Percentiles rank a stretch among this genome's conserved stretches.
These are phyloP conservation scores for Corydoras sp. DNA, from an alignment of 2,113 vertebrate species.

Conservation along the genomic window DNA sequence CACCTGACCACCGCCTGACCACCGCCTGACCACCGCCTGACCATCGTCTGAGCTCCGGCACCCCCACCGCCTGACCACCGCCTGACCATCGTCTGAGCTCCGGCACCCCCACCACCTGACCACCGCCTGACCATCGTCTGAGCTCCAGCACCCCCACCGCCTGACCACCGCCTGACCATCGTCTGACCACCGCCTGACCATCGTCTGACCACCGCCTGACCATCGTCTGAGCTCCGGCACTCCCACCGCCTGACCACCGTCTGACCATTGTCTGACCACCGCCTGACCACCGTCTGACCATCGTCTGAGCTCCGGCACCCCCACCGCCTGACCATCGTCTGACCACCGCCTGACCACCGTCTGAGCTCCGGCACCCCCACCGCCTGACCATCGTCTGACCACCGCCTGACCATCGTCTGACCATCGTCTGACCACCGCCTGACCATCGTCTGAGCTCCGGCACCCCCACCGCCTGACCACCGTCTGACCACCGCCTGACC, in stretches of 20 bases:
- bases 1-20: too few species aligned
- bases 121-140: constrained; percentile 57
- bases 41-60: constrained; percentile 48
- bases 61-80: too few species aligned
- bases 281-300: constrained; percentile 51
- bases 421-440: too few species aligned
- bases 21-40: constrained; percentile 51
- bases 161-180: too few species aligned
- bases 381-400: constrained; percentile 50
- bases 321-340: too few species aligned
- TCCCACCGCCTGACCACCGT: too few species aligned
- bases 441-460: not conserved
- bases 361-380: constrained; percentile 34
- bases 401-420: too few species aligned
- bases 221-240: constrained; percentile 47
- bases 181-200: constrained; percentile 46
- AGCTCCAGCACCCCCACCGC: not conserved
- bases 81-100: too few species aligned
- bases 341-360: too few species aligned
- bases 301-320: constrained; percentile 46
- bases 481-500: constrained; percentile 21
- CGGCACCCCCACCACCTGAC: constrained; percentile 43
- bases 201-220: too few species aligned
- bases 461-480: too few species aligned
- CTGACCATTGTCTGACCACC: constrained; percentile 23